These are phyloP conservation scores for Cetoscarus ocellatus DNA, from an alignment of 2,797 vertebrate genomes.

Conservation along the genomic window DNA sequence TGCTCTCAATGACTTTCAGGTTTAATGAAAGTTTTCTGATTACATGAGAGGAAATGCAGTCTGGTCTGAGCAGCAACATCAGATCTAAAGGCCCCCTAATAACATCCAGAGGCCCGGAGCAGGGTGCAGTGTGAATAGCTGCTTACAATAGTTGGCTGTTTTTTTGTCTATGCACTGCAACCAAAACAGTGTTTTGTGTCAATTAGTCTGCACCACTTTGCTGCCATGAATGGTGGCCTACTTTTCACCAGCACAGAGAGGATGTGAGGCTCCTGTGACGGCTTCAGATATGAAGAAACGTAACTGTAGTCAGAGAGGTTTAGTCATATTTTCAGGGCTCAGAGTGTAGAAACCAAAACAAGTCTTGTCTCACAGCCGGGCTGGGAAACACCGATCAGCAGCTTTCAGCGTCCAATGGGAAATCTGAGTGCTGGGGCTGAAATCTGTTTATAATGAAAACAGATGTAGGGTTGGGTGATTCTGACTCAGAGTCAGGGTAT, in stretches of 20 bases:
- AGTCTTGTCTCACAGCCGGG: slow-evolving; percentile 10
- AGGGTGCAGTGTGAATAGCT: slow-evolving; percentile 57
- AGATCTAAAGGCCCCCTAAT: slow-evolving; percentile 60
- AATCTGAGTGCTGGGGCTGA: slow-evolving; percentile 41
- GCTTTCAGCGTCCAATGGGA: slow-evolving; percentile 43
- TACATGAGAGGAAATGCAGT: slow-evolving; percentile 68
- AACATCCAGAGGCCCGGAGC: slow-evolving; percentile 71
- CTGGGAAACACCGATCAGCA: slow-evolving; percentile 38
- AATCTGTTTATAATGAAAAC: slow-evolving; percentile 71
- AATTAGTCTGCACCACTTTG: slow-evolving; percentile 70
- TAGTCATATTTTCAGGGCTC: slow-evolving; percentile 7
- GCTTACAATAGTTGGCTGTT: slow-evolving; percentile 67
- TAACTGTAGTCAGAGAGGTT: slow-evolving; percentile 3
- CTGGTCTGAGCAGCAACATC: slow-evolving; percentile 54
- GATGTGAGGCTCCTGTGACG: slow-evolving; percentile 23
- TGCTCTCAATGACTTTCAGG: slow-evolving; percentile 16
- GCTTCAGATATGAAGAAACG: slow-evolving; percentile 15
- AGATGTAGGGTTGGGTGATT: slow-evolving; percentile 38
- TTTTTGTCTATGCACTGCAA: slow-evolving; percentile 51
- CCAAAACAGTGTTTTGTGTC: slow-evolving; percentile 71
- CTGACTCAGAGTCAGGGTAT: slow-evolving; percentile 13
- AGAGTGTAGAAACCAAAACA: slow-evolving; percentile 33
- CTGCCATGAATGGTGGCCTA: slow-evolving; percentile 60
- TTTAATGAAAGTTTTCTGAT: slow-evolving; percentile 34
- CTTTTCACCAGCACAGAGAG: slow-evolving; percentile 46